Conservation (phyloP, 2,797 vertebrate genomes). For the Aulostomus chinensis region DNA sequence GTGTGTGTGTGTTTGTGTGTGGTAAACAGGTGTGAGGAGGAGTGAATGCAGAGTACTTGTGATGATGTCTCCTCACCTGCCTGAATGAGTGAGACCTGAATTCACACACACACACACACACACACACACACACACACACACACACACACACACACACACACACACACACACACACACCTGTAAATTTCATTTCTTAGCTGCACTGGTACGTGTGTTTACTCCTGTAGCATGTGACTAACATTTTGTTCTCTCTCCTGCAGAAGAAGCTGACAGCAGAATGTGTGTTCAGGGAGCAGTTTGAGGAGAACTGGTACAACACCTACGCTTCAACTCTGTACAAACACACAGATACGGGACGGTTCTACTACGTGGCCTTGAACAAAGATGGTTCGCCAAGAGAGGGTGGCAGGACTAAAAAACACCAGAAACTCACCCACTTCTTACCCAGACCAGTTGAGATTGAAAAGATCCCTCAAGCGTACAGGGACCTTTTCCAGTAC, state of each 20-base stretch:
- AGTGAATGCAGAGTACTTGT: slow-evolving; percentile 53
- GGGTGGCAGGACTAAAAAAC: slow-evolving; percentile 96
- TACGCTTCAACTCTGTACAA: slow-evolving; percentile 97
- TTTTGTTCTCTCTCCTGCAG: slow-evolving; percentile 75
- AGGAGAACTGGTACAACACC: slow-evolving; percentile 99
- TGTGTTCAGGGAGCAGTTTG: slow-evolving; percentile 98
- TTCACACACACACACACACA: no score
- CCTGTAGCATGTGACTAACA: no score
- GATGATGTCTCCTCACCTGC: slow-evolving; percentile 69
- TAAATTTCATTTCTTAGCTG: no score
- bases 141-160: no score
- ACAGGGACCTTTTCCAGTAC: slow-evolving; percentile 95
- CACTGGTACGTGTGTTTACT: no score
- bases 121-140: no score
- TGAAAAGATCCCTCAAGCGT: slow-evolving; percentile 92
- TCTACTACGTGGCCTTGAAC: slow-evolving; percentile 97
- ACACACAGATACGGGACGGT: slow-evolving; percentile 90
- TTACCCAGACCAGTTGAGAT: slow-evolving; percentile 94
- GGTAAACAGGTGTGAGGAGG: slow-evolving; percentile 67
- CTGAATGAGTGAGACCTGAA: slow-evolving; percentile 54
- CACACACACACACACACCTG: background rate
- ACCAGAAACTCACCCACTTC: slow-evolving; percentile 98
- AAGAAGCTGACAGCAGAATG: slow-evolving; percentile 97
- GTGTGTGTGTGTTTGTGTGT: slow-evolving; percentile 14
- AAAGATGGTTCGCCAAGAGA: slow-evolving; percentile 97